Evolutionary conservation across 2,113 vertebrate species (phyloP).

Genomic region (Oxyruncus cristatus): DNA sequence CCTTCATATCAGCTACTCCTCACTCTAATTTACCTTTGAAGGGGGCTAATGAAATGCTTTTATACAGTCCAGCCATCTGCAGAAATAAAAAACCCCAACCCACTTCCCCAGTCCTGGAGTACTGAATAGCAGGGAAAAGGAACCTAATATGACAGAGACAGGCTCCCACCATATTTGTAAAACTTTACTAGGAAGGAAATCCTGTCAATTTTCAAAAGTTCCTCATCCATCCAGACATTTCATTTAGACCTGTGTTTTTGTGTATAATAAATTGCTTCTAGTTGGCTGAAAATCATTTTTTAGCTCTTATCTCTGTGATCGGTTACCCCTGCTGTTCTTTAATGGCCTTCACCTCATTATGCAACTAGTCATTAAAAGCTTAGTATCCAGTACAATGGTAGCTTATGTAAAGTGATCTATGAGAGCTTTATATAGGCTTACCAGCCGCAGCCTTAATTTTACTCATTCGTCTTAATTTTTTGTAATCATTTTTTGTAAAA

Average conservation of each 20-base stretch:
- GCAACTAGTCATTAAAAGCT: conserved; percentile 90
- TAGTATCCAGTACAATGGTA: conserved; percentile 86
- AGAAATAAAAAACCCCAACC: neutral
- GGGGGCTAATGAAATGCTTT: conserved; percentile 10
- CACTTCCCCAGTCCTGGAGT: neutral
- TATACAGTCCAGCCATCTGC: neutral
- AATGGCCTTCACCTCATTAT: conserved; percentile 91
- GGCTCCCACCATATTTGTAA: neutral
- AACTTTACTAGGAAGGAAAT: conserved; percentile 59
- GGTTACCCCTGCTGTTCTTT: conserved; percentile 74
- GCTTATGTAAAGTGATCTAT: conserved; percentile 88
- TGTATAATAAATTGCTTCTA: conserved; percentile 81
- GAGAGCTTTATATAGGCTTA: conserved; percentile 87
- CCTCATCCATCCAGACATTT: conserved; percentile 64
- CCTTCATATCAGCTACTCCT: neutral
- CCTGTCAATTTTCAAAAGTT: conserved; percentile 66
- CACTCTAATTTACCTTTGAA: conserved; percentile 47
- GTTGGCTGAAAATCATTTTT: conserved; percentile 78
- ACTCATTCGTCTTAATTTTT: conserved; percentile 97
- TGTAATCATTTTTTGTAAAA: conserved; percentile 96
- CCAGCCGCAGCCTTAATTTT: conserved; percentile 93
- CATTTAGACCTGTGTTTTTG: conserved; percentile 69
- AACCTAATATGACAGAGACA: neutral
- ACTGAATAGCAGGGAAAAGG: neutral
- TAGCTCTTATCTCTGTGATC: conserved; percentile 77